These are phyloP conservation scores for Cottus gobio DNA, from an alignment of 2,113 vertebrate species.

Conservation along the genomic window DNA sequence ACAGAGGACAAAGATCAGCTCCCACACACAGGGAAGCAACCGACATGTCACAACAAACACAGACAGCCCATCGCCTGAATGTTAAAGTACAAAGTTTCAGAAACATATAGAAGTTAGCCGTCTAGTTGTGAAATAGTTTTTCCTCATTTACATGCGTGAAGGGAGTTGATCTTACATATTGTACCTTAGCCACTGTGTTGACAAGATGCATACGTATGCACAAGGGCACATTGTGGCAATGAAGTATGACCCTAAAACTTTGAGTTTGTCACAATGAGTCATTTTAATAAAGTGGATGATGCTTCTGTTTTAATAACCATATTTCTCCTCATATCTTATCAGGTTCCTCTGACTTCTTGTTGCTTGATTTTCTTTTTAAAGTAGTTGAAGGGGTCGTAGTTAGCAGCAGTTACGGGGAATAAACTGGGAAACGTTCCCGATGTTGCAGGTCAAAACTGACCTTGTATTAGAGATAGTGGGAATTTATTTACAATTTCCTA, in stretches of 20 bases:
- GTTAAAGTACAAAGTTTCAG: not conserved
- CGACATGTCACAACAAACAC: constrained; percentile 45
- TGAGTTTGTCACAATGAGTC: not conserved
- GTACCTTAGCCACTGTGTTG: not conserved
- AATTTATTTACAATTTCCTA: no score
- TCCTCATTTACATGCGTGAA: not conserved
- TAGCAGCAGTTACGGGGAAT: not conserved
- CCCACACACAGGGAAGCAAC: constrained; percentile 23
- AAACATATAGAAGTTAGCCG: not conserved
- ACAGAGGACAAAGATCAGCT: constrained; percentile 16
- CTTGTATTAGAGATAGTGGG: not conserved
- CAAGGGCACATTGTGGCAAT: no score
- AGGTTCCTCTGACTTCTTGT: not conserved
- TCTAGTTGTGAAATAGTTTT: not conserved
- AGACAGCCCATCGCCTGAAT: constrained; percentile 10
- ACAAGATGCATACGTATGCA: not conserved
- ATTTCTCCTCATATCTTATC: constrained; percentile 1
- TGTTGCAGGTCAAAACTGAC: not conserved
- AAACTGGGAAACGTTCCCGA: not conserved
- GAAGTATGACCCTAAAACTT: not conserved
- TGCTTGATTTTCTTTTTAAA: not conserved
- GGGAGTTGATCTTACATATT: not conserved
- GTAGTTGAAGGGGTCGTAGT: not conserved
- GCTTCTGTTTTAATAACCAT: not conserved
- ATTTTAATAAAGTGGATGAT: not conserved